Evolutionary conservation across 2,797 vertebrate genomes (phyloP), one percentile per base, ranked within the genome.

Genomic region (Bradypus variegatus): DNA sequence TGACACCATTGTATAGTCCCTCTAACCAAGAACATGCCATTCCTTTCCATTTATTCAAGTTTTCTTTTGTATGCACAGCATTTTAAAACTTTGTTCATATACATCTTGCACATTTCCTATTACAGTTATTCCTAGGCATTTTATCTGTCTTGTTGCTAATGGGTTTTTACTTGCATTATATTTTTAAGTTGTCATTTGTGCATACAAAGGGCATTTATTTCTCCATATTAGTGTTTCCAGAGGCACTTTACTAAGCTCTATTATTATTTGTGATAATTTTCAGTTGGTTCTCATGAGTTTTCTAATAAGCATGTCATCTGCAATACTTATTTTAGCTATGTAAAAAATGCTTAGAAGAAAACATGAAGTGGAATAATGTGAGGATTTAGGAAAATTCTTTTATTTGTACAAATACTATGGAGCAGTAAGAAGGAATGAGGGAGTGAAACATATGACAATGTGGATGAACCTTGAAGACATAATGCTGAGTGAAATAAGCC

Each of bases 281-380:
- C 79, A 91, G 45, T 86, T 78, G 41, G 79, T 72, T 55, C 58
- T 55, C 58, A 64, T n/a, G 41, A 87, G 38, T 87, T 81, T 50
- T 64, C 45, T 91, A 80, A 73, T 41, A 73, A 80, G 41, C 29
- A 58, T 80, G 65, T 65, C 18, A 55, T 36, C 77, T 81, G 23
- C 36, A 81, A 65, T 81, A 64, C 64, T 79, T 91, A 92, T 81
- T 92, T 92, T 92, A 73, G 77, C 23, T 45, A 80, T 58, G 55
- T 58, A 31, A 48, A 62, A 81, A 82, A 76, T 55, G 38, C 58
- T 80, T 80, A 23, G 45, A 77, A 41, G 60, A 83, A 76, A 55
- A 72, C 29, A 53, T 23, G 41, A 85, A 72, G 65, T 62, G 29
- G 62, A 64, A 81, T 55, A 89, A 93, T 18, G 50, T 38, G 67